Evolutionary conservation across 2,113 vertebrate species (phyloP), one percentile per base, ranked within the genome.

Genomic region (Ciconia boyciana): DNA sequence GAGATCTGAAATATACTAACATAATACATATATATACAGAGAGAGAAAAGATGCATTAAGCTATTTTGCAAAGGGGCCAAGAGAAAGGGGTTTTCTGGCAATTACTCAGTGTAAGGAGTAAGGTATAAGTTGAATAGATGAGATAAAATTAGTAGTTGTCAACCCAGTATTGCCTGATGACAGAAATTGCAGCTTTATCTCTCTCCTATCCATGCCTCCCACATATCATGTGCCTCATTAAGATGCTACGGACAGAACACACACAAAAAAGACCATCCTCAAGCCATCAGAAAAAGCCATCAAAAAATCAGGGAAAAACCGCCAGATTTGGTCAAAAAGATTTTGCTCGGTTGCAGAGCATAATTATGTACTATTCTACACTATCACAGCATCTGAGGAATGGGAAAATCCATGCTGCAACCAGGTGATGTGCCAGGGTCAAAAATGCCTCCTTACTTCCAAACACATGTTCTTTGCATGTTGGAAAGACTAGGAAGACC

Each of bases 131-230:
- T 75, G 83, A 90, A 82, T 0, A 96, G 94, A 94, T 96, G 72
- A 97, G 93, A 95, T 84, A 94, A 95, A 96, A 96, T 91, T 79
- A 87, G 87, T 79, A 89, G 80, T 43, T 94, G 91, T 96, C 92
- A 92, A 89, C 61, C 49, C 64, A 91, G 74, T 76, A 84, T 61
- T 72, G 69, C 69, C 77, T 72, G 90, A 89, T 96, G 95, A 94
- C 87, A 97, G 85, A 92, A 96, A 92, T 2, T 91, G 86, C 74
- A 92, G 76, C 44, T 96, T 90, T 95, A 86, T 97, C 96, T 96
- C 71, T 72, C 82, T 75, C 58, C 87, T 86, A 51, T 88, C 90
- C 87, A 58, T 43, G 75, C 82, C 82, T 96, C 94, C 96, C 75
- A 87, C 93, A 28, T 61, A 95, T 25, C 82, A 92, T 58, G 54